phyloP scores from a whole-genome alignment of 2,113 vertebrate genomes.

The Cyanoderma ruficeps region DNA sequence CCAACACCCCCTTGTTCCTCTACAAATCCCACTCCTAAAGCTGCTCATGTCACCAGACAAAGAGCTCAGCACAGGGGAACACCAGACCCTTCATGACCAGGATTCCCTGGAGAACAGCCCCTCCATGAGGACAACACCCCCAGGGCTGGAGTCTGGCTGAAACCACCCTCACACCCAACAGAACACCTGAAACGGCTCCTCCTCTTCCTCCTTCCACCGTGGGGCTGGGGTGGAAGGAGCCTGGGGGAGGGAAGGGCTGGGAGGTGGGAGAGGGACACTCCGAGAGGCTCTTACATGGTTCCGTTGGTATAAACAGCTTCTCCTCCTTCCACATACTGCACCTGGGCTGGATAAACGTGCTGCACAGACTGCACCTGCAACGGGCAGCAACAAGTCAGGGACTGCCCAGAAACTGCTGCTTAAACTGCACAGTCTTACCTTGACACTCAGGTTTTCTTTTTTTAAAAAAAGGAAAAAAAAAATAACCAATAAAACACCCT shows the following conservation, averaged over 20 bases:
- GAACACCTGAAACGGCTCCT: neutral
- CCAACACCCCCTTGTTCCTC: neutral
- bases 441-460: neutral
- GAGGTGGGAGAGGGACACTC: neutral
- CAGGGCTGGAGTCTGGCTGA: neutral
- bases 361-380: conserved; percentile 89
- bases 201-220: neutral
- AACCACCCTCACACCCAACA: neutral
- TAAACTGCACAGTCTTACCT: neutral
- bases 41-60: neutral
- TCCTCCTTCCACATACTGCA: conserved; percentile 94
- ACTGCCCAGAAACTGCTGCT: rapidly evolving
- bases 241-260: neutral
- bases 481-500: neutral
- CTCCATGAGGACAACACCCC: neutral
- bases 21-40: neutral
- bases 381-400: neutral
- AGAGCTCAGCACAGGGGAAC: neutral
- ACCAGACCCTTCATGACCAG: rapidly evolving
- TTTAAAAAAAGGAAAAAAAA: neutral
- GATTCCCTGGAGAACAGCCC: neutral
- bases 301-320: conserved; percentile 93
- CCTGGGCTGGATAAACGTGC: conserved; percentile 91
- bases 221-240: neutral
- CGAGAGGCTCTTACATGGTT: conserved; percentile 84